phyloP scores from a whole-genome alignment of 2,888 invertebrate genomes.

The Tuberolachnus salignus region DNA sequence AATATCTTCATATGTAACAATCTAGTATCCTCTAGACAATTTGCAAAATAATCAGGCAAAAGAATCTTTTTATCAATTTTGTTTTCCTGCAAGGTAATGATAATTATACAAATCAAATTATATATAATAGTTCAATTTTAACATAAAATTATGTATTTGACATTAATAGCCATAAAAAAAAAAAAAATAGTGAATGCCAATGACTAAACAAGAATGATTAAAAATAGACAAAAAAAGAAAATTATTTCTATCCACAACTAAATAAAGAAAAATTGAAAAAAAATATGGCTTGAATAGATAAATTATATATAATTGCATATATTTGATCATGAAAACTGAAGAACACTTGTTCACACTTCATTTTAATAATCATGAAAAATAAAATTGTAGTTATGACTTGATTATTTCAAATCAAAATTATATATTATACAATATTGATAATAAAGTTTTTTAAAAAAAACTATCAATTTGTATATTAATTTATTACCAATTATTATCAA shows the following conservation, averaged over 20 bases:
- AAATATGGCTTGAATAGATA: neutral
- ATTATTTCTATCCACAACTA: too few relatives aligned
- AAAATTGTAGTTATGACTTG: neutral
- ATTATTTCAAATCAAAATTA: neutral
- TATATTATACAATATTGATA: neutral
- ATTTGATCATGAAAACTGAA: neutral
- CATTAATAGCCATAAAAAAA: neutral
- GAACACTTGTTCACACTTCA: neutral
- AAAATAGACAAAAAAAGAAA: neutral
- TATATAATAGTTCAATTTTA: neutral
- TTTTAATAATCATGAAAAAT: neutral
- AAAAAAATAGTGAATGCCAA: neutral
- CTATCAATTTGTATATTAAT: neutral
- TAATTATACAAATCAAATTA: constrained; percentile 13
- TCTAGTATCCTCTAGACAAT: constrained; percentile 48
- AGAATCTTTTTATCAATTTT: constrained; percentile 39
- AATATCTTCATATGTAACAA: constrained; percentile 44
- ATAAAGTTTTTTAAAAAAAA: neutral
- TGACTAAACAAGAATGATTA: neutral
- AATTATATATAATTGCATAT: neutral
- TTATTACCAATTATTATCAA: neutral
- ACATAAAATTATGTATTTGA: too few relatives aligned
- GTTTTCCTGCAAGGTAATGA: constrained; percentile 32
- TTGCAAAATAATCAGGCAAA: constrained; percentile 42
- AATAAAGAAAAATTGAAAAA: neutral